A percentile compares a stretch with the other conserved stretches of the same genome.
phyloP scores from a whole-genome alignment of 1,140 invertebrate genomes.

The Lepidostoma basale region DNA sequence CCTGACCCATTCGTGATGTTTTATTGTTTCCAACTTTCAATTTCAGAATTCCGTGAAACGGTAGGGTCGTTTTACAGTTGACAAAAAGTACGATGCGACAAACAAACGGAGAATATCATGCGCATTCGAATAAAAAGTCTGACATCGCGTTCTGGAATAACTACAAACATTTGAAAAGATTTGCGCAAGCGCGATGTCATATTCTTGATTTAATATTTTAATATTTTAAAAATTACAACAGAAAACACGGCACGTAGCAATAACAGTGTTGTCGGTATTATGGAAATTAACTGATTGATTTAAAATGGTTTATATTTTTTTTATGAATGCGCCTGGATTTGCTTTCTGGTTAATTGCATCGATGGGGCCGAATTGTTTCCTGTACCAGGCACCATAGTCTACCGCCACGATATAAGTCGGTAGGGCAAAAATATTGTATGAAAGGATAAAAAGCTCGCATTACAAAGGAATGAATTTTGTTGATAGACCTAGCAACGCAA shows the following conservation, averaged over 20 bases:
- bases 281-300: not conserved
- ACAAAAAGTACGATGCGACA: not conserved
- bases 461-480: slow-evolving; percentile 3
- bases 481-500: not conserved
- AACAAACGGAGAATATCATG: not conserved
- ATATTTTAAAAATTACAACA: not conserved
- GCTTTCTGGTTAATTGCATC: not conserved
- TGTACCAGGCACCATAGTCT: not conserved
- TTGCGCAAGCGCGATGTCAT: slow-evolving; percentile 1
- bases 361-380: not conserved
- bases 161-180: not conserved
- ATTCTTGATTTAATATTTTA: not conserved
- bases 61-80: not conserved
- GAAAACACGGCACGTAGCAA: not conserved
- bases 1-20: not conserved
- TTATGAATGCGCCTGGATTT: not conserved
- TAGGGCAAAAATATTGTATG: not conserved
- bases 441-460: not conserved
- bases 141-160: not conserved
- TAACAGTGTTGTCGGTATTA: not conserved
- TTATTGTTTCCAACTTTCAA: slow-evolving; percentile 9
- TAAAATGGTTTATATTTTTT: not conserved
- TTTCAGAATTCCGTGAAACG: not conserved
- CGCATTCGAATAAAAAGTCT: slow-evolving; percentile 1
- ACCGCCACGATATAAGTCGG: not conserved